Evolutionary conservation across 1,140 invertebrate species (phyloP), one percentile per base, ranked within the genome.

Genomic region (Proctacanthus coquilletti): DNA sequence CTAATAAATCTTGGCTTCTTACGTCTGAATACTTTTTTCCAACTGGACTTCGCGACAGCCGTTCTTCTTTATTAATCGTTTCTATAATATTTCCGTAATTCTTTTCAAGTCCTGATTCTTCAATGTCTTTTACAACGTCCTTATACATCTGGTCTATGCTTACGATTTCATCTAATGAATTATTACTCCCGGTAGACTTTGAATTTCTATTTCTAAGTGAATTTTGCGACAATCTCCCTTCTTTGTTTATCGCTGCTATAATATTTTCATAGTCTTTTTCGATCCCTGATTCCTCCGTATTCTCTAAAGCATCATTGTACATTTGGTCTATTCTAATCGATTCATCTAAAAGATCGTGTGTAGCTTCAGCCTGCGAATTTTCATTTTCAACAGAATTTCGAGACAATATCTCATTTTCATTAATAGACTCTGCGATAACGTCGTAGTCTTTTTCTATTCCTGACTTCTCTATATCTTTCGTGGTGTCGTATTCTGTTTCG

Each of bases 131-230:
- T 0, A 58, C 46, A 0, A 54, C 55, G 18, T 58, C 55, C 15
- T 54, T 53, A 43, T 58, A 58, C 20, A 58, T 58, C 32, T 58
- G 51, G n/a, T 58, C 55, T 1, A 58, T 58, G n/a, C n/a, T n/a
- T n/a, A n/a, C n/a, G n/a, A n/a, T n/a, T n/a, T n/a, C n/a, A n/a
- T n/a, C n/a, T n/a, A n/a, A n/a, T n/a, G n/a, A n/a, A n/a, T n/a
- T n/a, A n/a, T n/a, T n/a, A n/a, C n/a, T n/a, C n/a, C n/a, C n/a
- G n/a, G n/a, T n/a, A n/a, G n/a, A n/a, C n/a, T n/a, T n/a, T n/a
- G 23, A 27, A 27, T 8, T 13, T 27, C 8, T 27, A 13, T 27
- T 13, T 27, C 13, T 13, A 27, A 9, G 8, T 9, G 8, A 8
- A 8, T 13, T 27, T 27, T 13, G 23, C 23, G 13, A 8, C 8